Evolutionary conservation across 2,113 vertebrate species (phyloP), one percentile per base, ranked within the genome.

Genomic region (Gopherus flavomarginatus): DNA sequence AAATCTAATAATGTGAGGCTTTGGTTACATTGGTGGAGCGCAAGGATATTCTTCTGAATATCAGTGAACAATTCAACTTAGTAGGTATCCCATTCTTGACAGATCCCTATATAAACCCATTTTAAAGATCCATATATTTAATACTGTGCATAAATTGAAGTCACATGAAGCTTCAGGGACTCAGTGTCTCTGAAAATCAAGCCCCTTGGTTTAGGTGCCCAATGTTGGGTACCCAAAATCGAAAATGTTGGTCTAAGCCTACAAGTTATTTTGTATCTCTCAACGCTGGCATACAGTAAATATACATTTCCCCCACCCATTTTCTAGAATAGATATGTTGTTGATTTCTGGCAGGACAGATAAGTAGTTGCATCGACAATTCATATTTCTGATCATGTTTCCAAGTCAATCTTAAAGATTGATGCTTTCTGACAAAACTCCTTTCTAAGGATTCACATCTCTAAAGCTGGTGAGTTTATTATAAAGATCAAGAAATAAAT

Each of bases 401-500:
- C 12, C 3, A 0, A 89, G 93, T 89, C 83, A 57, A 2, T 91
- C 31, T 65, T 90, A 84, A 85, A 80, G 80, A 91, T 47, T 72
- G 59, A 90, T 13, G 52, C 80, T 91, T 96, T 69, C 75, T 84
- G 42, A 80, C 3, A 95, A 91, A 95, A 78, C 2, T 52, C 57
- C 12, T 82, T 91, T 85, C 38, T 38, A 91, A 90, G 16, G 26
- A 95, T 86, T 94, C 87, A 91, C 50, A 24, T 8, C 56, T 85
- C 87, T 53, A 52, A 52, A 90, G 95, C 50, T 95, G 38, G 49
- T 88, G 81, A 94, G 26, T 89, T 95, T 90, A 81, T 84, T 93
- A 94, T 47, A n/a, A 24, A 88, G 83, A 91, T 94, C 57, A 92
- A 95, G 54, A 94, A 95, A 94, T 89, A 50, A 47, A 83, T 38